Evolutionary conservation across 2,797 vertebrate species (phyloP).

Genomic region (Artibeus jamaicensis): DNA sequence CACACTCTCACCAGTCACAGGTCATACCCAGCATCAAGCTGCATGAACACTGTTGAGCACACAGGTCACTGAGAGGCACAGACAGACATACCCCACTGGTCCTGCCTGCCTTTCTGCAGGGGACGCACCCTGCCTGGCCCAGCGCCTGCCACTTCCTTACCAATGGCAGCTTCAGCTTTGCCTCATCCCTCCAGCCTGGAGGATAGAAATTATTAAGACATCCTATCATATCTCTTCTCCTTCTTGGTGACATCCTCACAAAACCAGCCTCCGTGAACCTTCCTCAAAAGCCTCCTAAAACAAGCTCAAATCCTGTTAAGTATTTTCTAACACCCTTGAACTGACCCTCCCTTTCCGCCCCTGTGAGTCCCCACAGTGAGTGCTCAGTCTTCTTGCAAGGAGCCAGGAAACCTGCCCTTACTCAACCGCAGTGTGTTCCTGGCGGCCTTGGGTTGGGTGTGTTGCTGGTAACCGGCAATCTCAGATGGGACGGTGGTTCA

Average conservation of each 20-base stretch:
- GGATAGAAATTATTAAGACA: neutral
- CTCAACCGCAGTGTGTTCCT: neutral
- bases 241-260: neutral
- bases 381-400: neutral
- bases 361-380: rapidly evolving
- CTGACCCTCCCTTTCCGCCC: neutral
- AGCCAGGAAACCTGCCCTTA: neutral
- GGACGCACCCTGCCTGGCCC: neutral
- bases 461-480: neutral
- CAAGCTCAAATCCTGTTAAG: neutral
- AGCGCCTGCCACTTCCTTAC: neutral
- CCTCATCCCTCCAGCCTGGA: neutral
- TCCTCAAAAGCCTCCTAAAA: neutral
- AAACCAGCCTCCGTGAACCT: neutral
- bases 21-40: neutral
- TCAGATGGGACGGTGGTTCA: neutral
- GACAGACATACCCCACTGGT: neutral
- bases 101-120: neutral
- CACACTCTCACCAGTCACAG: neutral
- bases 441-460: no score
- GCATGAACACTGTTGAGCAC: neutral
- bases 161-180: neutral
- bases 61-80: neutral
- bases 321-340: neutral
- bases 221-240: rapidly evolving